phyloP scores from a whole-genome alignment of 2,113 vertebrate genomes.

The Hippocampus zosterae region DNA sequence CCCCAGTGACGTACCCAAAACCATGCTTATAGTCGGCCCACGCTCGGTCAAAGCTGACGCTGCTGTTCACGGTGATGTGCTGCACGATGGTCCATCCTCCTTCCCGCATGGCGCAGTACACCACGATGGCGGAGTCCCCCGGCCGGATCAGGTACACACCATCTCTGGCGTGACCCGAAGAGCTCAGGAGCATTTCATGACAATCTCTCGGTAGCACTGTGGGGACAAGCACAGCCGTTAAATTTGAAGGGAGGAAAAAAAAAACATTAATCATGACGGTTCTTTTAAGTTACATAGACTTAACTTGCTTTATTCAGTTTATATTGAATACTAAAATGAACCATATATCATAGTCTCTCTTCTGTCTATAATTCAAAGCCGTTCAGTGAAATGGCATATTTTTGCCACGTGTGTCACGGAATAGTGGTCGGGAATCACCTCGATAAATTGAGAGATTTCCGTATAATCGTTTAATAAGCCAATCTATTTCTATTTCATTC shows the following conservation, averaged over 20 bases:
- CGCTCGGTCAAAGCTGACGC: conserved; percentile 76
- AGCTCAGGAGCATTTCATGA: conserved; percentile 78
- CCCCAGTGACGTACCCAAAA: conserved; percentile 75
- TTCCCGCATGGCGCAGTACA: conserved; percentile 81
- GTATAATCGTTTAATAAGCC: background rate
- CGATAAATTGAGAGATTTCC: no score
- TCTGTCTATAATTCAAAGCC: no score
- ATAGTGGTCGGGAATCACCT: background rate
- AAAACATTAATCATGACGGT: background rate
- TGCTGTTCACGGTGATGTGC: conserved; percentile 85
- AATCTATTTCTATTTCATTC: background rate
- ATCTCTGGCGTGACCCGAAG: conserved; percentile 72
- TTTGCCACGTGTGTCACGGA: no score
- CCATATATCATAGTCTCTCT: no score
- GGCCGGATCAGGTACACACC: conserved; percentile 82
- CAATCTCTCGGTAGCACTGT: conserved; percentile 79
- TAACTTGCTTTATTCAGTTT: no score
- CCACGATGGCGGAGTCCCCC: conserved; percentile 67
- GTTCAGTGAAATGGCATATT: no score
- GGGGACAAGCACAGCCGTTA: conserved; percentile 8
- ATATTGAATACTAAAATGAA: no score
- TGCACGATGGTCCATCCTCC: conserved; percentile 88
- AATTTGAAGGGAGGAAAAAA: background rate
- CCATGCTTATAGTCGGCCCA: conserved; percentile 85
- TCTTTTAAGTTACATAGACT: background rate